phyloP scores from a whole-genome alignment of 37 sponge, comb jelly and placozoan genomes.

The Halichondria panicea region DNA sequence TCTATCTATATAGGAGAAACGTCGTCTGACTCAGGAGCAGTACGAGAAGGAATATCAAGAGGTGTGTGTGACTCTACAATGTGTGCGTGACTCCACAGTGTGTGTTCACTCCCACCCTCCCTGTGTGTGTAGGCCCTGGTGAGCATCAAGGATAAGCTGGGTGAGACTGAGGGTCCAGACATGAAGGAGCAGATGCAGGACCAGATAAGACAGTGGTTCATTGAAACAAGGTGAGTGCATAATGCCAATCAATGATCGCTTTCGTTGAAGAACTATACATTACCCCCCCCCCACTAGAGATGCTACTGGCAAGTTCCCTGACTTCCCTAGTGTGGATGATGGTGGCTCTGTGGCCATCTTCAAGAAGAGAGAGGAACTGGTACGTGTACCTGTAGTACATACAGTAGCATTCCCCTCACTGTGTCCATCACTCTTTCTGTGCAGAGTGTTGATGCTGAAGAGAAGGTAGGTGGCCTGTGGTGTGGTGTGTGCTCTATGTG shows the following conservation, averaged over 20 bases:
- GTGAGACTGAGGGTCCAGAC: slow-evolving; percentile 95
- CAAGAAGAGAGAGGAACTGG: slow-evolving; percentile 82
- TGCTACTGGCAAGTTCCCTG: slow-evolving; percentile 99
- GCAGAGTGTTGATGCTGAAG: background rate
- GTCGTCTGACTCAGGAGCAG: slow-evolving; percentile 82
- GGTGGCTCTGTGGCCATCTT: slow-evolving; percentile 96
- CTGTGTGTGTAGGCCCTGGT: slow-evolving; percentile 73
- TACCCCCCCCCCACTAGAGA: slow-evolving; percentile 58
- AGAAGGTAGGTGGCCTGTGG: background rate
- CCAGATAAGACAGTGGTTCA: slow-evolving; percentile 99
- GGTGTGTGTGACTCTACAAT: slow-evolving; percentile 22
- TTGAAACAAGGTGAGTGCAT: slow-evolving; percentile 86
- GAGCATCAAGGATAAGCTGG: slow-evolving; percentile 85
- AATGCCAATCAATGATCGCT: background rate
- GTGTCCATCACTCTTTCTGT: background rate
- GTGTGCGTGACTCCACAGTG: background rate
- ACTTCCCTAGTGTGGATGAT: slow-evolving; percentile 90
- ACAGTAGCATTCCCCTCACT: background rate
- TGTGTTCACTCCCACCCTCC: background rate
- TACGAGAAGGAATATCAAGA: slow-evolving; percentile 90
- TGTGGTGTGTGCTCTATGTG: background rate
- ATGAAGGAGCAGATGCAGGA: slow-evolving; percentile 98
- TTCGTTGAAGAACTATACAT: background rate
- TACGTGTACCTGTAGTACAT: background rate
- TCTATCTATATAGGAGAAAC: slow-evolving; percentile 63